Evolutionary conservation across 1,140 invertebrate genomes (phyloP).

Genomic region (Doryteuthis pealeii): DNA sequence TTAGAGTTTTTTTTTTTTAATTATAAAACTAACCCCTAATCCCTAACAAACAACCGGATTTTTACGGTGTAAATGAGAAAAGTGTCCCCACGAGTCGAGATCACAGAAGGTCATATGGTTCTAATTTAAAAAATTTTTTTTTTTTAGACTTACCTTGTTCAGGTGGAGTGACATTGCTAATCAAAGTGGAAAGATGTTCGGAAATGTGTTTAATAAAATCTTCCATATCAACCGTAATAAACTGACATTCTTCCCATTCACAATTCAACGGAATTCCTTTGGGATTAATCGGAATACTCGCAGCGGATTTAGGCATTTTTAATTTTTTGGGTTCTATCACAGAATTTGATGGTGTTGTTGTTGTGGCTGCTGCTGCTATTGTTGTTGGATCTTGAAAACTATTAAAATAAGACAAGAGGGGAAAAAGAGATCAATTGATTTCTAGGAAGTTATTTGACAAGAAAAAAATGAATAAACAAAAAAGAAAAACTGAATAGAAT

Average conservation of each 20-base stretch:
- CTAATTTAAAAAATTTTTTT: too few species aligned
- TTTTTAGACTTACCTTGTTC: slow-evolving; percentile 17
- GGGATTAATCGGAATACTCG: slow-evolving; percentile 19
- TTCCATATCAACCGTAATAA: slow-evolving; percentile 30
- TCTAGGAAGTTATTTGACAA: too few species aligned
- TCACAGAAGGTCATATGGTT: too few species aligned
- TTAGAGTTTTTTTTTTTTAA: too few species aligned
- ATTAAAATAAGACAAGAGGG: neutral
- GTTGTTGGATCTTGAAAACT: neutral
- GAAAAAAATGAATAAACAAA: too few species aligned
- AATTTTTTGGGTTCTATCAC: neutral
- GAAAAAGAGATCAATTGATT: neutral
- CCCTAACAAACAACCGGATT: too few species aligned
- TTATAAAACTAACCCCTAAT: too few species aligned
- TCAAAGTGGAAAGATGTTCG: slow-evolving; percentile 26
- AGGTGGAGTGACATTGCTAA: neutral
- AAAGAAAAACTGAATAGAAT: too few species aligned
- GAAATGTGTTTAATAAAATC: slow-evolving; percentile 36
- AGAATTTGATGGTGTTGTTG: too few species aligned
- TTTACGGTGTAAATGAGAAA: too few species aligned
- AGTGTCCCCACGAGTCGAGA: too few species aligned
- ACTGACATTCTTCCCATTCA: slow-evolving; percentile 34
- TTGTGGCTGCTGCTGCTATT: too few species aligned
- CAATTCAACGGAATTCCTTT: slow-evolving; percentile 24
- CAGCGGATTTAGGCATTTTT: neutral